These are phyloP conservation scores for Oscheius sp. DNA, from an alignment of 2,888 invertebrate genomes.

Conservation along the genomic window DNA sequence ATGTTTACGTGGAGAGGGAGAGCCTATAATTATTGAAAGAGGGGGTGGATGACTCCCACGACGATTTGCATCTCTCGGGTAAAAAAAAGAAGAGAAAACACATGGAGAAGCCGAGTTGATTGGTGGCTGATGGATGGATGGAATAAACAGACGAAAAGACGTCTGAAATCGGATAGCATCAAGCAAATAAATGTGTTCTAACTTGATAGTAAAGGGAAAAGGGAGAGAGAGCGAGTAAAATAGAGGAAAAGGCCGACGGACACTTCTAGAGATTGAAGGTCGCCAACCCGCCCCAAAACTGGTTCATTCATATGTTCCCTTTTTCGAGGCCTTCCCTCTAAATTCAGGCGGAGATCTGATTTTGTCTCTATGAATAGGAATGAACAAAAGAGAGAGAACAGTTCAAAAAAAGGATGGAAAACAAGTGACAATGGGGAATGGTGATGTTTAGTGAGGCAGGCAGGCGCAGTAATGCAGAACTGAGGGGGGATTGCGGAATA, in stretches of 20 bases:
- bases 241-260: constrained; percentile 13
- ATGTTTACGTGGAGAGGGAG: no score
- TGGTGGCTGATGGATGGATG: not conserved
- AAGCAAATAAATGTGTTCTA: not conserved
- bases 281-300: constrained; percentile 18
- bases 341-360: not conserved
- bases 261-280: constrained; percentile 37
- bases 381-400: not conserved
- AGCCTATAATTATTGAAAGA: constrained; percentile 9
- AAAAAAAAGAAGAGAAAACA: not conserved
- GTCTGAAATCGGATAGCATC: not conserved
- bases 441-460: constrained; percentile 14
- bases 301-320: constrained; percentile 6
- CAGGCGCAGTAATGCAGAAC: constrained; percentile 15
- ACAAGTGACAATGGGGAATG: not conserved
- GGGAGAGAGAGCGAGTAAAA: not conserved
- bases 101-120: not conserved
- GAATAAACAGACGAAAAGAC: constrained; percentile 8
- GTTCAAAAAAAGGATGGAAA: not conserved
- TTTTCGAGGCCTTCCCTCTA: not conserved
- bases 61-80: not conserved
- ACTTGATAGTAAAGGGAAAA: not conserved
- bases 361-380: not conserved
- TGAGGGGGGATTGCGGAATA: not conserved
- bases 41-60: not conserved